Percentiles rank a stretch among this genome's conserved stretches.
Evolutionary conservation across 2,113 vertebrate genomes (phyloP).

Genomic region (Zosterops borbonicus): DNA sequence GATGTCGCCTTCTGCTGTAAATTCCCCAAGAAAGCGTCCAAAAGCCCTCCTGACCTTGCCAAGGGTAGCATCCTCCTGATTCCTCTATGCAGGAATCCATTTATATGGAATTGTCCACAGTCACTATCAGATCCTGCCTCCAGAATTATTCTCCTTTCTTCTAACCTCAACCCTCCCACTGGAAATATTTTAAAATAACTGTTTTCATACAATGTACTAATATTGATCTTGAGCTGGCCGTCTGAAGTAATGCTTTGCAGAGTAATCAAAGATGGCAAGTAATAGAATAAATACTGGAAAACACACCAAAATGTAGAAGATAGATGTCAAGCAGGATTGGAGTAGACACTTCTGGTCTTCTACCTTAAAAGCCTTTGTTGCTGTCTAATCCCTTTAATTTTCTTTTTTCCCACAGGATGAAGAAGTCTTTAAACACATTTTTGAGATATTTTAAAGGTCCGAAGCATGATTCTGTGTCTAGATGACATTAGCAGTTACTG

Average conservation of each 20-base stretch:
- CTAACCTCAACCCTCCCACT: neutral
- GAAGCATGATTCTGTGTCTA: neutral
- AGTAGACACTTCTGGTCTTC: neutral
- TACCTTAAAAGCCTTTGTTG: neutral
- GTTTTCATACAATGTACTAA: neutral
- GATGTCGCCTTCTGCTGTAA: neutral
- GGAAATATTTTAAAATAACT: neutral
- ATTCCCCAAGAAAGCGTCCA: neutral
- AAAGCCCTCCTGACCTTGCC: neutral
- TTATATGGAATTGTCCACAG: neutral
- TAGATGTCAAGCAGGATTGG: neutral
- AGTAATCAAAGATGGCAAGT: neutral
- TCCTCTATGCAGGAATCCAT: neutral
- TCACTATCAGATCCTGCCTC: neutral
- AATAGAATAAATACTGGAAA: neutral
- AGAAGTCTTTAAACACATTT: neutral
- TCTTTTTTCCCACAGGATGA: neutral
- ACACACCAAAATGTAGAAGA: neutral
- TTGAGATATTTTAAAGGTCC: neutral
- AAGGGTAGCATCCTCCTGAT: neutral
- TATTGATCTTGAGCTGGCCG: neutral
- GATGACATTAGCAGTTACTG: neutral
- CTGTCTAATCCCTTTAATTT: neutral
- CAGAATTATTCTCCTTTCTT: neutral
- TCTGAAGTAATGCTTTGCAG: neutral